Evolutionary conservation across 2,113 vertebrate species (phyloP).

Genomic region (Melanerpes formicivorus): DNA sequence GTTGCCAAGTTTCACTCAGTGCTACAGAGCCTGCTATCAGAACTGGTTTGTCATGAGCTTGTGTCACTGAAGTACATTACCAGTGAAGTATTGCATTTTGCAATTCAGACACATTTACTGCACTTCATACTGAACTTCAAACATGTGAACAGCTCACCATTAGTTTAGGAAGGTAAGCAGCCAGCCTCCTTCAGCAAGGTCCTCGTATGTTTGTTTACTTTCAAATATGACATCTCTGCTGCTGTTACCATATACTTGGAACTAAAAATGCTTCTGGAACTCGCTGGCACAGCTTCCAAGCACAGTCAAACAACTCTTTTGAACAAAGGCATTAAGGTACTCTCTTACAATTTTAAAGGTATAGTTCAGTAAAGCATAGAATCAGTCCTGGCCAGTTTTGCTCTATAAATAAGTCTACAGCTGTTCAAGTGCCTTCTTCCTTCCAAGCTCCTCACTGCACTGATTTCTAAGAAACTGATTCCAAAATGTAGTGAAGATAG

Average conservation of each 20-base stretch:
- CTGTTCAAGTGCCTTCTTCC: neutral
- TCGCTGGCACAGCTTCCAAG: neutral
- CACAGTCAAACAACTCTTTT: neutral
- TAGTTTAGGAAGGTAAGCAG: neutral
- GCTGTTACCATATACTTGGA: neutral
- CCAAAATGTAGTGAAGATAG: neutral
- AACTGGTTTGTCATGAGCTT: neutral
- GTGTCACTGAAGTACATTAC: neutral
- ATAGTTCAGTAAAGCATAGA: neutral
- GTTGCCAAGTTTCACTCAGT: neutral
- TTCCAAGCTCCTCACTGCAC: neutral
- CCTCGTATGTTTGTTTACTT: neutral
- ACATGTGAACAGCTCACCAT: neutral
- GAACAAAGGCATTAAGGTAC: neutral
- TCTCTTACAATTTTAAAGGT: neutral
- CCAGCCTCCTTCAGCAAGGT: neutral
- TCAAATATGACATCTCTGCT: neutral
- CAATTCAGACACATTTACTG: neutral
- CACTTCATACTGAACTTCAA: neutral
- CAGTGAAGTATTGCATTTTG: neutral
- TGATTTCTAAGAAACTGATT: constrained; percentile 25
- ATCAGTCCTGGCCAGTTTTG: neutral
- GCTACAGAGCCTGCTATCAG: neutral
- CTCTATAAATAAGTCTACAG: constrained; percentile 24
- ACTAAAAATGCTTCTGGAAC: constrained; percentile 3